Evolutionary conservation across 2,888 invertebrate genomes (phyloP).

Genomic region (Stenchaetothrips biformis): DNA sequence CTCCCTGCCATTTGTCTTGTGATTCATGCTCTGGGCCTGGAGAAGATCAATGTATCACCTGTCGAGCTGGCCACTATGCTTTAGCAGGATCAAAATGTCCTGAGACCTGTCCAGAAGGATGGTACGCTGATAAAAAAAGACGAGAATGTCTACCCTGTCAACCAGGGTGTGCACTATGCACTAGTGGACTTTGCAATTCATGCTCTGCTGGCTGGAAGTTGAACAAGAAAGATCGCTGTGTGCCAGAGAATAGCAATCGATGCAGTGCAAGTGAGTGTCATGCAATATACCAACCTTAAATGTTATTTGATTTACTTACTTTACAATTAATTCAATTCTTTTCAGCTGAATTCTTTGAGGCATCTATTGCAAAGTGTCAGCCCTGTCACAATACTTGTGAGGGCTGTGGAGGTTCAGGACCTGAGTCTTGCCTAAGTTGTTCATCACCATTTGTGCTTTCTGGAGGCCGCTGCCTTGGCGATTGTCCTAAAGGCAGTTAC

Average conservation of each 20-base stretch:
- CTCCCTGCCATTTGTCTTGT: constrained; percentile 72
- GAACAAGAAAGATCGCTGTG: constrained; percentile 70
- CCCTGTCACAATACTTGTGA: constrained; percentile 75
- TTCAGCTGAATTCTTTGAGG: constrained; percentile 28
- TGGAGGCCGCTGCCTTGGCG: constrained; percentile 13
- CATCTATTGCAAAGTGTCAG: constrained; percentile 55
- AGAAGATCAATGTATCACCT: constrained; percentile 74
- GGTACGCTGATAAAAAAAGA: constrained; percentile 70
- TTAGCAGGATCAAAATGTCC: constrained; percentile 64
- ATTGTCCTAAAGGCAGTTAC: constrained; percentile 57
- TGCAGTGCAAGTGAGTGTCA: constrained; percentile 60
- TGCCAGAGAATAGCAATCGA: constrained; percentile 62
- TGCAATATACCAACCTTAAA: constrained; percentile 37
- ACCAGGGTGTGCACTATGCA: constrained; percentile 70
- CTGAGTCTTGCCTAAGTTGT: constrained; percentile 59
- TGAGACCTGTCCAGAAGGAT: constrained; percentile 63
- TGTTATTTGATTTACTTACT: constrained; percentile 33
- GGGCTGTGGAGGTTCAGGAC: constrained; percentile 74
- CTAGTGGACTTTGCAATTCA: constrained; percentile 63
- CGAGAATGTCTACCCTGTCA: constrained; percentile 76
- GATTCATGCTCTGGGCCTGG: constrained; percentile 75
- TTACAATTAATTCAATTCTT: constrained; percentile 28
- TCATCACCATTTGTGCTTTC: constrained; percentile 28
- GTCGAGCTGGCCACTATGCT: constrained; percentile 66
- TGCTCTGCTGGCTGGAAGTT: constrained; percentile 71